phyloP scores from a whole-genome alignment of 2,113 vertebrate genomes.

The Notarius quadriscutis region DNA sequence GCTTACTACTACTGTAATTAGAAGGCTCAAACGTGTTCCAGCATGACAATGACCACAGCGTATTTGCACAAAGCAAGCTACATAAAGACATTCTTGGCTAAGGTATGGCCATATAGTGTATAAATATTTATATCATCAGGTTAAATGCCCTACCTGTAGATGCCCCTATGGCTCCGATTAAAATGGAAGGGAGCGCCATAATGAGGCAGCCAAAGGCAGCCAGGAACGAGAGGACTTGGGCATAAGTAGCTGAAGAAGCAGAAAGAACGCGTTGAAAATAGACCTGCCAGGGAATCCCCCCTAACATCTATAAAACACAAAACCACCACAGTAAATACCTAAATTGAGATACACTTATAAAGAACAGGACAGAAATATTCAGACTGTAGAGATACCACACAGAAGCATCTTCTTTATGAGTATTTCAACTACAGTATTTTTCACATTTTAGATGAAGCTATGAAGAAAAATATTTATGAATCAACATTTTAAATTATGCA shows the following conservation, averaged over 20 bases:
- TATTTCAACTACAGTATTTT: not conserved
- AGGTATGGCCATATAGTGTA: not conserved
- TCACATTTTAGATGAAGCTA: not conserved
- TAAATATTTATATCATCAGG: not conserved
- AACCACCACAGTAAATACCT: slow-evolving; percentile 45
- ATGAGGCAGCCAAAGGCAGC: slow-evolving; percentile 95
- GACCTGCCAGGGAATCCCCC: slow-evolving; percentile 96
- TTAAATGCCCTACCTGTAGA: slow-evolving; percentile 82
- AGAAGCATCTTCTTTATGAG: not conserved
- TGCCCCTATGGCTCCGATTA: slow-evolving; percentile 94
- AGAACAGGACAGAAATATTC: not conserved
- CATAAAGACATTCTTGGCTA: not conserved
- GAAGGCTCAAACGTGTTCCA: not conserved
- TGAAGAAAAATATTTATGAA: not conserved
- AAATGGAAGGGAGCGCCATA: slow-evolving; percentile 91
- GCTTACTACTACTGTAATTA: not conserved
- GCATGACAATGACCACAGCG: not conserved
- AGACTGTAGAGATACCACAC: not conserved
- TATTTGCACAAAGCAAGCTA: not conserved
- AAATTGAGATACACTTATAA: slow-evolving; percentile 1
- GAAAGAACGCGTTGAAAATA: slow-evolving; percentile 98
- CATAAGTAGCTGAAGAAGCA: slow-evolving; percentile 94
- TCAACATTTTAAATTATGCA: not conserved
- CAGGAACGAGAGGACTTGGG: slow-evolving; percentile 93
- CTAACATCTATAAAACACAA: slow-evolving; percentile 80